These are phyloP conservation scores for Rhagium mordax DNA, from an alignment of 2,888 invertebrate genomes.

Conservation along the genomic window DNA sequence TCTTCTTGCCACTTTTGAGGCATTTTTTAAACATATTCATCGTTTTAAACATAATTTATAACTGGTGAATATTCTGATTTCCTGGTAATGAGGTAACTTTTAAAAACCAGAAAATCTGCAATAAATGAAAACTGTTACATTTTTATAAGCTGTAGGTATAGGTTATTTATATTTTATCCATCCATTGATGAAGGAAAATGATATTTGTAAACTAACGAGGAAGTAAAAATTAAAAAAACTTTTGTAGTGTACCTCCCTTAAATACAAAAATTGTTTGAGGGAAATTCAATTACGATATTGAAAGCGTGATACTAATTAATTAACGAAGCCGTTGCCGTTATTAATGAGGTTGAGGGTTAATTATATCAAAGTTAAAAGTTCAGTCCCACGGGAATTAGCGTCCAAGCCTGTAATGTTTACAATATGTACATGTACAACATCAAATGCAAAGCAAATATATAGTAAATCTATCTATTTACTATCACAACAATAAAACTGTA, in stretches of 20 bases:
- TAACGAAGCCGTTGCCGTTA: not conserved
- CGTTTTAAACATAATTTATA: too few species aligned
- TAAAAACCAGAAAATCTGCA: too few species aligned
- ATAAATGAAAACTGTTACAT: too few species aligned
- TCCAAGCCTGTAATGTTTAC: not conserved
- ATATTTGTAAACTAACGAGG: not conserved
- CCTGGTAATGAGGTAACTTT: too few species aligned
- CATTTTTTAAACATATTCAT: too few species aligned
- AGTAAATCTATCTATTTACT: not conserved
- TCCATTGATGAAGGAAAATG: too few species aligned
- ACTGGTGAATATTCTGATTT: too few species aligned
- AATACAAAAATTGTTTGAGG: not conserved
- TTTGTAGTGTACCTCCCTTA: not conserved
- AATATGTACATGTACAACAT: too few species aligned
- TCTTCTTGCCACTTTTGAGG: too few species aligned
- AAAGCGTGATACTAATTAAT: conserved; percentile 3
- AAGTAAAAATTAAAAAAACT: not conserved
- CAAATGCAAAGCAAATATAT: not conserved
- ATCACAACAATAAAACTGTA: not conserved
- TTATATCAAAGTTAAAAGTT: conserved; percentile 13
- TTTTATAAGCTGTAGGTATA: too few species aligned
- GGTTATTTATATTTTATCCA: too few species aligned
- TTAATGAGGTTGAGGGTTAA: not conserved
- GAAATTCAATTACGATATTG: conserved; percentile 2
- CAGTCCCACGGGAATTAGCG: not conserved